Conservation (phyloP, 2,797 vertebrate genomes). For the Acropternis orthonyx region DNA sequence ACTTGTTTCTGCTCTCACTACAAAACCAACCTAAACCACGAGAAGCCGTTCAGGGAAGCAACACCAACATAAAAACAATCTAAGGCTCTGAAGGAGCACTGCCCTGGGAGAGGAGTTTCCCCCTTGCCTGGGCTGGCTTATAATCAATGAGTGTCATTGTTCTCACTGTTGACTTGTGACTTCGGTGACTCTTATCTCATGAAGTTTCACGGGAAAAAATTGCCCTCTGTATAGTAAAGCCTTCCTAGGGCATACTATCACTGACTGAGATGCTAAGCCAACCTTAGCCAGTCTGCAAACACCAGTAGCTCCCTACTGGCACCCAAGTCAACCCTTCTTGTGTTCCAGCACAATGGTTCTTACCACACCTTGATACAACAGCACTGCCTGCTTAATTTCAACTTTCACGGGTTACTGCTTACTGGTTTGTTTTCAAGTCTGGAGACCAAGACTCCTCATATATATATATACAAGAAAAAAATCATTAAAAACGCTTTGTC, state of each 20-base stretch:
- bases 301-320: neutral
- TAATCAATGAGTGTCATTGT: neutral
- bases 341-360: neutral
- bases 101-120: neutral
- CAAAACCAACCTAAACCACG: neutral
- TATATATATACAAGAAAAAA: neutral
- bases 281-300: neutral
- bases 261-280: neutral
- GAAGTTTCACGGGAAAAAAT: neutral
- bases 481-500: neutral
- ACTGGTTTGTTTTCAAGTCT: neutral
- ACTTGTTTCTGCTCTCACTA: neutral
- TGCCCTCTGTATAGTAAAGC: neutral
- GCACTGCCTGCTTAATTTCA: neutral
- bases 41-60: neutral
- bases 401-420: neutral
- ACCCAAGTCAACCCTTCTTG: neutral
- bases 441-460: neutral
- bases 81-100: neutral
- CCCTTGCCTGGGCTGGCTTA: accelerated
- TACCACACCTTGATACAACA: neutral
- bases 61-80: neutral
- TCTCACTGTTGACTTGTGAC: neutral
- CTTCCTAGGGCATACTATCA: neutral
- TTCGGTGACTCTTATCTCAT: neutral